phyloP scores from a whole-genome alignment of 2,113 vertebrate species.

The Anarhynchus alexandrinus region DNA sequence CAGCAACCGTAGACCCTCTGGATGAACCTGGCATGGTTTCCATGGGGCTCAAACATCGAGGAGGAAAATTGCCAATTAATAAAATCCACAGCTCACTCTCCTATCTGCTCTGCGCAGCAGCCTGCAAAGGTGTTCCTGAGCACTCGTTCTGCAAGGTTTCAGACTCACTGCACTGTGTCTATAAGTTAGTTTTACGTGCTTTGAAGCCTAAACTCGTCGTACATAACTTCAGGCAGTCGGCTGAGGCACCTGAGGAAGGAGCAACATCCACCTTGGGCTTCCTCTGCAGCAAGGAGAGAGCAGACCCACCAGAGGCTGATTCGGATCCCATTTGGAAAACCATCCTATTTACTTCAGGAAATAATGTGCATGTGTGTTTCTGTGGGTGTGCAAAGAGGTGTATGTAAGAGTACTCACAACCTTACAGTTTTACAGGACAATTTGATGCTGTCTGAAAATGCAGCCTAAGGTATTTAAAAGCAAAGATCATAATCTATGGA shows the following conservation, averaged over 20 bases:
- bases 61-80: not conserved
- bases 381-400: not conserved
- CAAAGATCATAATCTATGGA: not conserved
- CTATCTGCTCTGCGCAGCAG: not conserved
- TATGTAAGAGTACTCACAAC: not conserved
- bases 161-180: not conserved
- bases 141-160: not conserved
- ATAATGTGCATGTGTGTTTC: not conserved
- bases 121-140: not conserved
- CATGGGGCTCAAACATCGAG: not conserved
- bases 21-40: not conserved
- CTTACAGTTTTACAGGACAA: not conserved
- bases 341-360: not conserved
- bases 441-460: slow-evolving; percentile 15
- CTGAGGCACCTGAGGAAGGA: not conserved
- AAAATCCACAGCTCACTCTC: not conserved
- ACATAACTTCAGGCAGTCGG: fast-evolving
- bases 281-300: not conserved
- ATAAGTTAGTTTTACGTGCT: not conserved
- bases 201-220: not conserved
- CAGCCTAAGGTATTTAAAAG: slow-evolving; percentile 15
- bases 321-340: not conserved
- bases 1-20: not conserved
- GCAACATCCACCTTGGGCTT: not conserved
- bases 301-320: not conserved